These are phyloP conservation scores for Matsumyia berberina DNA, from an alignment of 2,888 invertebrate genomes.

Conservation along the genomic window DNA sequence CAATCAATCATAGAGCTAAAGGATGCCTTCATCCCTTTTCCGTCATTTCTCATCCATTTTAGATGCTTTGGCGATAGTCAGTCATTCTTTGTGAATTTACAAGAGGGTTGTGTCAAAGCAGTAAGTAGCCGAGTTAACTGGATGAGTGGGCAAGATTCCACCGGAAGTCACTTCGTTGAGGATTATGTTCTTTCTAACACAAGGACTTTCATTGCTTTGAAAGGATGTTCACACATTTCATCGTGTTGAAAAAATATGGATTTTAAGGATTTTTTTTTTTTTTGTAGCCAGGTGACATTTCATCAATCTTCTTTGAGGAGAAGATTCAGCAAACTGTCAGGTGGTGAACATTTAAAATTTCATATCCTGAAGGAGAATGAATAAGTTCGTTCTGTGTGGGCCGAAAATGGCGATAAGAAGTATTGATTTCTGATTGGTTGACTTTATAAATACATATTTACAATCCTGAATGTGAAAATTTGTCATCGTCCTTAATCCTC, in stretches of 20 bases:
- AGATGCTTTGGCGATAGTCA: conserved; percentile 17
- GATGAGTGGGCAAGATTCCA: conserved; percentile 10
- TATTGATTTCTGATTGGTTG: no score
- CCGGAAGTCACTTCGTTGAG: conserved; percentile 1
- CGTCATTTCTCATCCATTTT: conserved; percentile 19
- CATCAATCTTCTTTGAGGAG: conserved; percentile 11
- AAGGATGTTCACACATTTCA: not conserved
- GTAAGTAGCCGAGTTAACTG: conserved; percentile 4
- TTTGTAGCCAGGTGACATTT: conserved; percentile 9
- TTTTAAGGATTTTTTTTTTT: not conserved
- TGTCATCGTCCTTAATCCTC: no score
- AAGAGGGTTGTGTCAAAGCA: not conserved
- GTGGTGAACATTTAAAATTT: not conserved
- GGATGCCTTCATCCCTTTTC: conserved; percentile 18
- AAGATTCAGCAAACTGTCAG: not conserved
- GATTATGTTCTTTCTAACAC: not conserved
- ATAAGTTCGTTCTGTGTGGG: no score
- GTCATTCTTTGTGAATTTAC: conserved; percentile 7
- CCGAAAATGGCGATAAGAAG: no score
- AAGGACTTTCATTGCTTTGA: not conserved
- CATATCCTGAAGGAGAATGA: no score
- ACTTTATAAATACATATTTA: no score
- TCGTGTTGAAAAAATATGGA: not conserved
- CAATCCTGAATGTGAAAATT: no score
- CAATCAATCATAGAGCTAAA: conserved; percentile 32